Conservation (phyloP, 2,888 invertebrate species). For the Pocota personata region DNA sequence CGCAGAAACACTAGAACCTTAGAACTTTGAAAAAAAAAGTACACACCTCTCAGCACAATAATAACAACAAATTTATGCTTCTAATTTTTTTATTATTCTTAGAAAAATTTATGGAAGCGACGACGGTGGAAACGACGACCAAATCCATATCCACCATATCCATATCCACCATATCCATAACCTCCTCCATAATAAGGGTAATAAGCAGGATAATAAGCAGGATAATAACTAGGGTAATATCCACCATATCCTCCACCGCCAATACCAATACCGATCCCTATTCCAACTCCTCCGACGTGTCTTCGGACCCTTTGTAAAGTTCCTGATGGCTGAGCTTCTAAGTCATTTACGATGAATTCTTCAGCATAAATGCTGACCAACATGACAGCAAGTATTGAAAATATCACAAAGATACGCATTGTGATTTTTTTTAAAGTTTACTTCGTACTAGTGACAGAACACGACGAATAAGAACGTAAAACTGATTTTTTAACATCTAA, state of each 20-base stretch:
- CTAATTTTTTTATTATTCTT: background rate
- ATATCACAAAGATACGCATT: conserved; percentile 36
- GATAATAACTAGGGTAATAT: background rate
- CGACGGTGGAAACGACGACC: background rate
- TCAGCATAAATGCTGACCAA: conserved; percentile 8
- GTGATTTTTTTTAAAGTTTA: background rate
- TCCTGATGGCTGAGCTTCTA: conserved; percentile 19
- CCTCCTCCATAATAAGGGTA: conserved; percentile 32
- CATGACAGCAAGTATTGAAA: conserved; percentile 30
- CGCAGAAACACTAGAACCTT: no score
- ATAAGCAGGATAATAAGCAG: no score
- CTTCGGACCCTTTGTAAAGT: conserved; percentile 21
- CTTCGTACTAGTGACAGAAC: background rate
- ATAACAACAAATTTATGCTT: background rate
- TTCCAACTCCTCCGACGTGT: conserved; percentile 46
- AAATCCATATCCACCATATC: background rate
- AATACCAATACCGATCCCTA: conserved; percentile 4
- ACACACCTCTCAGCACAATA: background rate
- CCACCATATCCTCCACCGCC: conserved; percentile 15
- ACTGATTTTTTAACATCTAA: background rate
- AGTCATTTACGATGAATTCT: background rate
- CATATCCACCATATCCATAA: conserved; percentile 31
- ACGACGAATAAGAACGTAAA: background rate
- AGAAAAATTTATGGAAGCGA: background rate
- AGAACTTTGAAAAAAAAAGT: background rate